These are phyloP conservation scores for Dioctria linearis DNA, from an alignment of 2,888 invertebrate genomes.

Conservation along the genomic window DNA sequence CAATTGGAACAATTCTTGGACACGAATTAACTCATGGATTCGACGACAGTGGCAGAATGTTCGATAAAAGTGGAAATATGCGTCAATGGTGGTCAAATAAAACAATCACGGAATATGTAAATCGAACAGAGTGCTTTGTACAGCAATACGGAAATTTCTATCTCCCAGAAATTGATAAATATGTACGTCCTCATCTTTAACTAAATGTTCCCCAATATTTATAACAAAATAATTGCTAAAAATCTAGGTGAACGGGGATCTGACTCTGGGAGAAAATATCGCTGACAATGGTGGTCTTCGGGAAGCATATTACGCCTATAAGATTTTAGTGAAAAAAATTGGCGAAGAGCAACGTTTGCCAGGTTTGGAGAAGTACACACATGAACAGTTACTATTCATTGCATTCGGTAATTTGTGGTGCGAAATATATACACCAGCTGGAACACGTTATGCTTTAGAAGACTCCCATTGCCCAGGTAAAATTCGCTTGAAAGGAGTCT, in stretches of 20 bases:
- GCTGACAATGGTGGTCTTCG: slow-evolving; percentile 88
- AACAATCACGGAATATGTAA: slow-evolving; percentile 82
- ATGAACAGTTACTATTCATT: slow-evolving; percentile 85
- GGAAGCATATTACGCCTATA: slow-evolving; percentile 81
- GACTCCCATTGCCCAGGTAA: slow-evolving; percentile 84
- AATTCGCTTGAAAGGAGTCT: slow-evolving; percentile 78
- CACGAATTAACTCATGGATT: slow-evolving; percentile 80
- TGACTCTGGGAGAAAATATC: slow-evolving; percentile 86
- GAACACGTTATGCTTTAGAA: slow-evolving; percentile 76
- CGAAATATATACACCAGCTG: slow-evolving; percentile 79
- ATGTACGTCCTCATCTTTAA: slow-evolving; percentile 71
- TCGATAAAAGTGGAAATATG: slow-evolving; percentile 87
- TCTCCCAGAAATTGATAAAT: slow-evolving; percentile 75
- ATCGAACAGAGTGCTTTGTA: slow-evolving; percentile 86
- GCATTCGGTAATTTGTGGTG: slow-evolving; percentile 92
- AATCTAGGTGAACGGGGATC: slow-evolving; percentile 81
- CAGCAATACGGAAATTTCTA: slow-evolving; percentile 84
- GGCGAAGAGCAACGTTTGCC: slow-evolving; percentile 79
- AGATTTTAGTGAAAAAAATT: slow-evolving; percentile 73
- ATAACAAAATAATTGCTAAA: slow-evolving; percentile 15
- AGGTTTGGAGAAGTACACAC: slow-evolving; percentile 80
- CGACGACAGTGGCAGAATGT: slow-evolving; percentile 78
- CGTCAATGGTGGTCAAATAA: slow-evolving; percentile 92
- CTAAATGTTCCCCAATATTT: neutral
- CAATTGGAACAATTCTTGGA: slow-evolving; percentile 84